Percentiles rank a stretch among this genome's conserved stretches.
Evolutionary conservation across 2,113 vertebrate genomes (phyloP).

Genomic region (Anser cygnoides): DNA sequence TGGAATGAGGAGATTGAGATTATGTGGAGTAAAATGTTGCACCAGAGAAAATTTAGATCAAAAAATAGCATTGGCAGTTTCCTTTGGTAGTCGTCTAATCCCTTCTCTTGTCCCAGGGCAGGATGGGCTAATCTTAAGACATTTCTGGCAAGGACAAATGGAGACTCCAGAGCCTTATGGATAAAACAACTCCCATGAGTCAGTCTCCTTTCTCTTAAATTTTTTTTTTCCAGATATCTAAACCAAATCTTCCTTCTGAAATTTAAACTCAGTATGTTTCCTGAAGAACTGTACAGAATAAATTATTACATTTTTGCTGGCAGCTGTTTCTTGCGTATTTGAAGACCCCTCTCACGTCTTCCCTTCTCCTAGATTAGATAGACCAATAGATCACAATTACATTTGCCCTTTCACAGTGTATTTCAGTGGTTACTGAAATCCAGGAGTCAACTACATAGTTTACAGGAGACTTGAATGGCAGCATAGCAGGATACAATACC

Average conservation of each 20-base stretch:
- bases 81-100: neutral
- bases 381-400: neutral
- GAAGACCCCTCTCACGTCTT: neutral
- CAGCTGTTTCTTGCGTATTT: neutral
- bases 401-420: slow-evolving; percentile 22
- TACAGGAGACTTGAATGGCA: neutral
- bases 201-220: neutral
- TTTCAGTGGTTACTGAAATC: neutral
- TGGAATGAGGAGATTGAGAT: neutral
- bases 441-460: neutral
- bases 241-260: neutral
- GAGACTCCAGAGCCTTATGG: neutral
- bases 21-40: neutral
- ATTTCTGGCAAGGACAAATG: neutral
- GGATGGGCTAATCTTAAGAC: neutral
- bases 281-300: neutral
- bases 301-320: slow-evolving; percentile 10
- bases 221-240: neutral
- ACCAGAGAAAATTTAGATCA: neutral
- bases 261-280: slow-evolving; percentile 13
- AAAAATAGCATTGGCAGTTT: neutral
- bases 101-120: neutral
- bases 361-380: neutral
- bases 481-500: neutral
- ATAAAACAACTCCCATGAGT: neutral